Conservation (phyloP, 1,140 invertebrate genomes). For the Chironomus striatipennis region DNA sequence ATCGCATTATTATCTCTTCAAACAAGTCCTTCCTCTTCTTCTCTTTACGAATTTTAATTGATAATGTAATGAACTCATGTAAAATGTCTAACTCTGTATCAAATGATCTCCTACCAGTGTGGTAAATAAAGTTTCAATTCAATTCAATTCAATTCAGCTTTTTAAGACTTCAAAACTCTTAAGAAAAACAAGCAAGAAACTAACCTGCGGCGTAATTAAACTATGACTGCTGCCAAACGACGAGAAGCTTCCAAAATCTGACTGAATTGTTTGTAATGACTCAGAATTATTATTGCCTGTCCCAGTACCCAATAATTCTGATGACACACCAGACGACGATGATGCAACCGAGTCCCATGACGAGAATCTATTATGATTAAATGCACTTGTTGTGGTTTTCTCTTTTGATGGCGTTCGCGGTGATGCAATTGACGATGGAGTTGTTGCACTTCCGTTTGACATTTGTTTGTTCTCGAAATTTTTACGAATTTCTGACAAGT, state of each 20-base stretch:
- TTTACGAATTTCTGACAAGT: constrained; percentile 34
- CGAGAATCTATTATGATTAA: constrained; percentile 38
- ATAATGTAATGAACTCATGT: no score
- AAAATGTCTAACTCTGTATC: no score
- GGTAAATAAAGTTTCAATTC: no score
- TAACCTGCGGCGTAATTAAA: constrained; percentile 36
- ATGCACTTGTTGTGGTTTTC: not conserved
- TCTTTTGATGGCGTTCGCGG: constrained; percentile 2
- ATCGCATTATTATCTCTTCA: no score
- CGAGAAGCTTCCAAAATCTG: constrained; percentile 39
- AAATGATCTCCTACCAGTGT: no score
- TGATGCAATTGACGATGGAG: not conserved
- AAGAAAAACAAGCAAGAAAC: no score
- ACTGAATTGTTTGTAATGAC: constrained; percentile 37
- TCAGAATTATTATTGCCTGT: constrained; percentile 29
- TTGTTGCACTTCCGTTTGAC: not conserved
- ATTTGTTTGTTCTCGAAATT: constrained; percentile 32
- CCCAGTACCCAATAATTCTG: constrained; percentile 32
- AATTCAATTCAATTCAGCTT: no score
- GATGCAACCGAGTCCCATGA: constrained; percentile 37
- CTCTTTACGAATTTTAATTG: no score
- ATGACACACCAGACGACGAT: constrained; percentile 38
- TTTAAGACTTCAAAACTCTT: no score
- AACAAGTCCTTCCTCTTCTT: no score
- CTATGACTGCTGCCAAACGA: constrained; percentile 40